These are phyloP conservation scores for Ibidorhyncha struthersii DNA, from an alignment of 2,113 vertebrate species.

Conservation along the genomic window DNA sequence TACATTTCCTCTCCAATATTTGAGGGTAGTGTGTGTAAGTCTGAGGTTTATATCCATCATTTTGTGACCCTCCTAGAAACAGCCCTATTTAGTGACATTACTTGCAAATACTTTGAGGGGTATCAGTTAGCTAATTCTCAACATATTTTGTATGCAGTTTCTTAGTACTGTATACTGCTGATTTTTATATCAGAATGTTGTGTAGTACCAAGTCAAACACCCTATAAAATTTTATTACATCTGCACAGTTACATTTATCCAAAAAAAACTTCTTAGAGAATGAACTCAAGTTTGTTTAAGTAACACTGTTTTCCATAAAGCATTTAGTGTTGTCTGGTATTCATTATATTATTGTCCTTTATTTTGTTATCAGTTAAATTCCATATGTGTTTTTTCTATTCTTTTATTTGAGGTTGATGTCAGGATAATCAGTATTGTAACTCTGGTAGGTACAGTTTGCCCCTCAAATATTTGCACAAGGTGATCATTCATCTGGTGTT, in stretches of 20 bases:
- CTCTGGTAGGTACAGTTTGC: conserved; percentile 21
- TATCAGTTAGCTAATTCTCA: background rate
- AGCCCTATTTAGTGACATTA: background rate
- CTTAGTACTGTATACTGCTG: background rate
- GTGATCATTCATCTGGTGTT: background rate
- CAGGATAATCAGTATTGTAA: conserved; percentile 3
- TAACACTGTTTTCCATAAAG: conserved; percentile 35
- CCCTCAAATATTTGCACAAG: background rate
- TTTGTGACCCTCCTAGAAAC: background rate
- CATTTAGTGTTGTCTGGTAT: conserved; percentile 46
- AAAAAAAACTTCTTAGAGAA: conserved; percentile 21
- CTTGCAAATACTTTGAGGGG: background rate
- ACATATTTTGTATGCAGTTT: background rate
- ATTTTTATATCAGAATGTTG: conserved; percentile 34
- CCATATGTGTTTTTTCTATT: conserved; percentile 17
- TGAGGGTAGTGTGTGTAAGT: background rate
- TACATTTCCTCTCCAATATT: background rate
- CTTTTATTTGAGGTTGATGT: conserved; percentile 41
- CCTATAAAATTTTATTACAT: conserved; percentile 45
- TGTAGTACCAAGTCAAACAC: conserved; percentile 52
- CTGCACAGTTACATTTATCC: conserved; percentile 1
- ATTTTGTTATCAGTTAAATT: conserved; percentile 58
- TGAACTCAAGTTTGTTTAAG: conserved; percentile 51
- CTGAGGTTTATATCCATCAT: background rate
- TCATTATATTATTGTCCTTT: conserved; percentile 45